phyloP scores from a whole-genome alignment of 92 coral and sea anemone genomes.

The Virgularia gustaviana region DNA sequence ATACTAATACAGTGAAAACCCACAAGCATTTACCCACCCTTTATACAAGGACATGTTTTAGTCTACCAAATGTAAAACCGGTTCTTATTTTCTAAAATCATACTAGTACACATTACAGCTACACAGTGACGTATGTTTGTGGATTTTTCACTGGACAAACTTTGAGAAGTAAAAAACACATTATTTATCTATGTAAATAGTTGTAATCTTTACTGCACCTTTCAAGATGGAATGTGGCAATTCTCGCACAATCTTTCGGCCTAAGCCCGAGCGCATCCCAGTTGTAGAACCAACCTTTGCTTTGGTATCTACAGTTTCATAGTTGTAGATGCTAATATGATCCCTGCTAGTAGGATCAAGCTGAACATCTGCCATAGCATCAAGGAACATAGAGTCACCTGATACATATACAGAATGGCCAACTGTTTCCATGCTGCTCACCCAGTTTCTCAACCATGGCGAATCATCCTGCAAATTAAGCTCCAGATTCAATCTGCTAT shows the following conservation, averaged over 20 bases:
- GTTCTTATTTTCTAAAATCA: no score
- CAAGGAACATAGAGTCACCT: slow-evolving; percentile 23
- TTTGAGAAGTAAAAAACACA: no score
- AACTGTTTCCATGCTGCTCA: slow-evolving; percentile 15
- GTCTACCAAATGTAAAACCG: no score
- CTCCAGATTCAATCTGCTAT: background rate
- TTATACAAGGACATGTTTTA: no score
- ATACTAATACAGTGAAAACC: no score
- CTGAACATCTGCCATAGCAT: slow-evolving; percentile 13
- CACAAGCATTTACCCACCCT: no score
- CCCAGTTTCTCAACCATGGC: slow-evolving; percentile 24
- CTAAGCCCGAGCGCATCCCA: slow-evolving; percentile 10
- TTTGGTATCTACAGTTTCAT: slow-evolving; percentile 20
- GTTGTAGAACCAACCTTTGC: slow-evolving; percentile 4
- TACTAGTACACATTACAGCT: no score
- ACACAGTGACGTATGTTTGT: no score
- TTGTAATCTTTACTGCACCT: no score
- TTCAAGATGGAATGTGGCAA: slow-evolving; percentile 1
- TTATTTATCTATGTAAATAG: no score
- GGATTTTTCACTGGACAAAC: no score
- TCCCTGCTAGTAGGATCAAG: slow-evolving; percentile 13
- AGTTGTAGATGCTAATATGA: slow-evolving; percentile 5
- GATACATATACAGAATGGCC: slow-evolving; percentile 9
- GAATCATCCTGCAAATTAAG: slow-evolving; percentile 2
- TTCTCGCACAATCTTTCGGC: slow-evolving; percentile 1